A percentile compares a stretch with the other conserved stretches of the same genome.
Evolutionary conservation across 1,140 invertebrate genomes (phyloP).

Genomic region (Oedothorax gibbosus): DNA sequence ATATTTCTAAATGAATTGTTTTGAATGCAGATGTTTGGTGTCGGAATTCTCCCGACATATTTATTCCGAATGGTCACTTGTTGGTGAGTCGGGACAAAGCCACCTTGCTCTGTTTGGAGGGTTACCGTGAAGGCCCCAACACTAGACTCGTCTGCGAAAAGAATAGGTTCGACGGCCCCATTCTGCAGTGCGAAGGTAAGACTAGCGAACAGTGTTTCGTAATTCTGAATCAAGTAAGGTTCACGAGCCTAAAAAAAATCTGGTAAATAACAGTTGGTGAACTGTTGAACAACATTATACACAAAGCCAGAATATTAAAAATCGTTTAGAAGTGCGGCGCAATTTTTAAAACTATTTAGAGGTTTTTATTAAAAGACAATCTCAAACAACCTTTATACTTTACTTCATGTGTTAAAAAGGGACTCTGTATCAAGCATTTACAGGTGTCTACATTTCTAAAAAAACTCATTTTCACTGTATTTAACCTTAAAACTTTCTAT

Average conservation of each 20-base stretch:
- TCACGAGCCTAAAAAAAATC: background rate
- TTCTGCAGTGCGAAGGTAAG: slow-evolving; percentile 9
- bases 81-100: slow-evolving; percentile 8
- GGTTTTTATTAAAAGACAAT: background rate
- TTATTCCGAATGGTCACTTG: slow-evolving; percentile 6
- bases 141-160: background rate
- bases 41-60: background rate
- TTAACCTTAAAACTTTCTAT: no score
- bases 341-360: background rate
- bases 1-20: background rate
- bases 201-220: background rate
- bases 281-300: background rate
- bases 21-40: slow-evolving; percentile 17
- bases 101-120: background rate
- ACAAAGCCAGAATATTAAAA: background rate
- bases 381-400: background rate
- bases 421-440: no score
- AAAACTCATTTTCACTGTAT: no score
- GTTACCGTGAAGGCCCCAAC: background rate
- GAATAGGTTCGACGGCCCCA: background rate
- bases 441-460: no score
- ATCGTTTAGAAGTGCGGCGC: background rate
- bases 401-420: no score
- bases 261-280: background rate
- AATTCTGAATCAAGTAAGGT: background rate